Evolutionary conservation across 2,888 invertebrate genomes (phyloP), one percentile per base, ranked within the genome.

Genomic region (Parapristionchus giblindavisi): DNA sequence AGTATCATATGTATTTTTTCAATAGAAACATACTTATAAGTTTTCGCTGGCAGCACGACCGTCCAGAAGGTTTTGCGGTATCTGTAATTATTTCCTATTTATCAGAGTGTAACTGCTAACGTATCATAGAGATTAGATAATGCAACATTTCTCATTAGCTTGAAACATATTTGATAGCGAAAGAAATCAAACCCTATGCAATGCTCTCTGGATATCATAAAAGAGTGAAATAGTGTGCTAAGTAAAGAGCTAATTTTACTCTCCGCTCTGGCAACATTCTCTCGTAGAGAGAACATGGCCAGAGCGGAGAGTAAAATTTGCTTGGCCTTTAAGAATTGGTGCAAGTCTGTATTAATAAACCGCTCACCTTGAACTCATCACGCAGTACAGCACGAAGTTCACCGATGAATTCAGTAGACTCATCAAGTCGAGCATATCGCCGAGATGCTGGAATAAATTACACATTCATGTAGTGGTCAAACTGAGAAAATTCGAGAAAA

Each of bases 321-420:
- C n/a, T n/a, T n/a, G 80, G 24, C 24, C 17, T 58, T 14, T 58
- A 24, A 58, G 17, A n/a, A 58, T 58, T 58, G 17, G 58, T 24
- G 24, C 48, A 48, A 48, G 21, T 48, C 21, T 48, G 48, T 48
- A 48, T 14, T 21, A 11, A 48, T 48, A 48, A 21, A 48, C 11
- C 21, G 48, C 6, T 14, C 27, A 61, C 43, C 83, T 52, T 11
- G 83, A 83, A 79, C 93, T 93, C 87, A 94, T 91, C 60, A 92
- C 92, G 84, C 93, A 93, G 88, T 93, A 93, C 78, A 94, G 90
- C 81, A 93, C 90, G 89, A 93, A 93, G 89, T 93, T 93, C 63
- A 92, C 91, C 0, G 93, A 92, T 4, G 93, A 92, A 89, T 93
- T 93, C 75, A 93, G 89, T 76, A 92, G 91, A 43, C 92, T 91